These are phyloP conservation scores for Loris lydekkerianus DNA, from an alignment of 2,797 vertebrate genomes.

Conservation along the genomic window DNA sequence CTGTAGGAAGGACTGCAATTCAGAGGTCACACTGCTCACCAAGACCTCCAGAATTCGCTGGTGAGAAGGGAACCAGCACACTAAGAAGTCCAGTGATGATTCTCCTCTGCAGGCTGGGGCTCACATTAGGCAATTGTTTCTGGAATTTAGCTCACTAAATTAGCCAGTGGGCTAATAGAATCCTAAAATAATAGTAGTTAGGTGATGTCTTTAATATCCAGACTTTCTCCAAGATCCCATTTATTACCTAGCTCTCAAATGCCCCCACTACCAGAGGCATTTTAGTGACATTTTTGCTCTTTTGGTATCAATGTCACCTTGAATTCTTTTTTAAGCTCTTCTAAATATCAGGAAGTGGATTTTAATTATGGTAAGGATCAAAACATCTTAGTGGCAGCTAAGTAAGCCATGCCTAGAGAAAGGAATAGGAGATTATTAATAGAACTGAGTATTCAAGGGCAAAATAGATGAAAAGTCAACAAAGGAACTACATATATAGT, in stretches of 20 bases:
- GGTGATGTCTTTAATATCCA: not conserved
- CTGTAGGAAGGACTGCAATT: not conserved
- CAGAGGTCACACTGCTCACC: not conserved
- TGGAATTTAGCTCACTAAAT: not conserved
- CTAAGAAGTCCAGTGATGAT: not conserved
- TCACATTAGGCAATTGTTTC: not conserved
- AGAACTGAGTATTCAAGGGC: not conserved
- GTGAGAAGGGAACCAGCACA: not conserved
- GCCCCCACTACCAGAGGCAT: too few species aligned
- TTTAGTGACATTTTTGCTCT: too few species aligned
- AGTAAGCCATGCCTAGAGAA: not conserved
- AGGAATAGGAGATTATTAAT: not conserved
- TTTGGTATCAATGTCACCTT: too few species aligned
- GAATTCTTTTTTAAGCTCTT: too few species aligned
- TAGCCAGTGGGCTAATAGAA: not conserved
- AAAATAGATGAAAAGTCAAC: not conserved
- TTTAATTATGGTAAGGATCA: not conserved
- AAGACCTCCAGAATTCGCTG: not conserved
- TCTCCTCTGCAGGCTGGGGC: not conserved
- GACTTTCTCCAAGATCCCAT: too few species aligned
- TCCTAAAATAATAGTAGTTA: not conserved
- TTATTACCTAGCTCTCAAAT: too few species aligned
- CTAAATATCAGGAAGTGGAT: too few species aligned
- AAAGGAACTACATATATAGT: not conserved
- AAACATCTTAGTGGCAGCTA: not conserved